phyloP scores from a whole-genome alignment of 2,113 vertebrate species.

The Lasiurus cinereus region DNA sequence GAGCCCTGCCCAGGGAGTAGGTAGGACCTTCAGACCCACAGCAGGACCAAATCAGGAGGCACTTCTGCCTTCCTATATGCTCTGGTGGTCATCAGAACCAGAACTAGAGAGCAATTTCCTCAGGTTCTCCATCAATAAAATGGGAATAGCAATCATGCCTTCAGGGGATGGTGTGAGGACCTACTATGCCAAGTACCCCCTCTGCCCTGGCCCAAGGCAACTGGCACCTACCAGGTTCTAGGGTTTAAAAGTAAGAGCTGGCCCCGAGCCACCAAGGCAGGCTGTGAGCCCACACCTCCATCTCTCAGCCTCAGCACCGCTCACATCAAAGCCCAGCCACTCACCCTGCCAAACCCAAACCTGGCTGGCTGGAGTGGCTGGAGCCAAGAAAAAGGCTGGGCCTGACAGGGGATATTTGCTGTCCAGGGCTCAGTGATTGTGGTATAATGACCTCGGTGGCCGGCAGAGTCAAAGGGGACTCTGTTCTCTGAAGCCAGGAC shows the following conservation, averaged over 20 bases:
- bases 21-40: not conserved
- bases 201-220: not conserved
- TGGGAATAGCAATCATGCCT: not conserved
- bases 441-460: slow-evolving; percentile 82
- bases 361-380: slow-evolving; percentile 80
- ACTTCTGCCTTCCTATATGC: not conserved
- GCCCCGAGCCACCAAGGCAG: not conserved
- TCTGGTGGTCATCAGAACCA: not conserved
- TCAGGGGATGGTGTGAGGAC: not conserved
- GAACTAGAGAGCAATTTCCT: not conserved
- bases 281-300: not conserved
- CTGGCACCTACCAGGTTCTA: not conserved
- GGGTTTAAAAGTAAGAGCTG: not conserved
- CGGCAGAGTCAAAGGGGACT: slow-evolving; percentile 82
- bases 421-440: slow-evolving; percentile 80
- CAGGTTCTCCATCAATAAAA: not conserved
- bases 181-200: not conserved
- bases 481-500: slow-evolving; percentile 81
- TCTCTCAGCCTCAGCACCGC: slow-evolving; percentile 76
- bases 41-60: not conserved
- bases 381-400: slow-evolving; percentile 83
- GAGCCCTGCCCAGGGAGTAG: not conserved
- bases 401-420: slow-evolving; percentile 79
- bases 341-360: slow-evolving; percentile 82
- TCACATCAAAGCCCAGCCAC: slow-evolving; percentile 81